These are phyloP conservation scores for Enteromius mattozi DNA, from an alignment of 2,797 vertebrate genomes.

Conservation along the genomic window DNA sequence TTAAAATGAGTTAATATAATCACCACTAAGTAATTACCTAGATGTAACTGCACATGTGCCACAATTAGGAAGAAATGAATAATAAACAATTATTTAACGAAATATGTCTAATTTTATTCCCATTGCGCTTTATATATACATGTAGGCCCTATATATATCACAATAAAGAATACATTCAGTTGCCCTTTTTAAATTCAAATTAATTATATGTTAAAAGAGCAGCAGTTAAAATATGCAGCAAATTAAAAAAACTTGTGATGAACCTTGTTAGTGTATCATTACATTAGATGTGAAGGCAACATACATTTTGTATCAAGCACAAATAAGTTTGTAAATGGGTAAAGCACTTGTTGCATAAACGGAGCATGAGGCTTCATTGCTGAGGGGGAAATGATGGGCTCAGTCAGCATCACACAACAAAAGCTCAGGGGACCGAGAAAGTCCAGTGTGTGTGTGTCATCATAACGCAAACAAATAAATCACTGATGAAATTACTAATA, in stretches of 20 bases:
- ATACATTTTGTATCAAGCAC: not conserved
- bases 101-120: not conserved
- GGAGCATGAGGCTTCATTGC: not conserved
- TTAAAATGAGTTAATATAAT: not conserved
- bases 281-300: not conserved
- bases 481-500: slow-evolving; percentile 1
- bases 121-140: too few relatives aligned
- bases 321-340: not conserved
- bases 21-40: not conserved
- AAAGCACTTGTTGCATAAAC: slow-evolving; percentile 21
- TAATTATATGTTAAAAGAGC: not conserved
- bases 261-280: too few relatives aligned
- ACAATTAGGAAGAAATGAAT: too few relatives aligned
- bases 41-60: not conserved
- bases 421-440: slow-evolving; percentile 1
- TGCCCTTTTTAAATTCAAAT: not conserved
- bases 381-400: slow-evolving; percentile 6
- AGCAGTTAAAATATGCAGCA: not conserved
- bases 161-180: too few relatives aligned
- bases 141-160: too few relatives aligned
- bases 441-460: not conserved
- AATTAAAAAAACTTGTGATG: not conserved
- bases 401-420: slow-evolving; percentile 10
- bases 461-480: not conserved
- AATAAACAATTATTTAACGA: not conserved